Evolutionary conservation across 1,140 invertebrate genomes (phyloP).

Genomic region (Archivesica marissinica): DNA sequence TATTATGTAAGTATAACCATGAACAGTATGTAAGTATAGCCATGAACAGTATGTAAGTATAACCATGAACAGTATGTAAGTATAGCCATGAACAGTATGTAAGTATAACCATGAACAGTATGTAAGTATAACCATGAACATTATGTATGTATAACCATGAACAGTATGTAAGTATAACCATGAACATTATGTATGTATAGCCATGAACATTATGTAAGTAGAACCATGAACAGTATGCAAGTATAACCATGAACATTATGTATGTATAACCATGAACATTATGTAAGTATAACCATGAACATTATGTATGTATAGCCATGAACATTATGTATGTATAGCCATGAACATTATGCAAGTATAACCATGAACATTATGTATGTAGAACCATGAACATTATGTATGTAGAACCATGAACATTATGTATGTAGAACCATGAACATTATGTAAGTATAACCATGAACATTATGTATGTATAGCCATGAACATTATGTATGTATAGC

Average conservation of each 20-base stretch:
- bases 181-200: constrained; percentile 84
- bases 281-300: constrained; percentile 76
- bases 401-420: constrained; percentile 40
- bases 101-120: constrained; percentile 54
- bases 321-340: too few relatives aligned
- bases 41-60: too few relatives aligned
- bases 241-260: too few relatives aligned
- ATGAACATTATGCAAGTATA: too few relatives aligned
- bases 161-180: too few relatives aligned
- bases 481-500: constrained; percentile 69
- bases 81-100: too few relatives aligned
- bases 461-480: constrained; percentile 83
- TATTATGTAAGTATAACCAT: constrained; percentile 82
- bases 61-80: too few relatives aligned
- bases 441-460: too few relatives aligned
- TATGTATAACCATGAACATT: too few relatives aligned
- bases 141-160: too few relatives aligned
- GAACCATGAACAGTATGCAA: not conserved
- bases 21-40: constrained; percentile 69
- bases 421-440: too few relatives aligned
- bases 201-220: constrained; percentile 69
- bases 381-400: constrained; percentile 66
- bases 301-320: constrained; percentile 70
- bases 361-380: too few relatives aligned
- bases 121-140: constrained; percentile 67